phyloP scores from a whole-genome alignment of 1,140 invertebrate species.

The Microplitis demolitor region DNA sequence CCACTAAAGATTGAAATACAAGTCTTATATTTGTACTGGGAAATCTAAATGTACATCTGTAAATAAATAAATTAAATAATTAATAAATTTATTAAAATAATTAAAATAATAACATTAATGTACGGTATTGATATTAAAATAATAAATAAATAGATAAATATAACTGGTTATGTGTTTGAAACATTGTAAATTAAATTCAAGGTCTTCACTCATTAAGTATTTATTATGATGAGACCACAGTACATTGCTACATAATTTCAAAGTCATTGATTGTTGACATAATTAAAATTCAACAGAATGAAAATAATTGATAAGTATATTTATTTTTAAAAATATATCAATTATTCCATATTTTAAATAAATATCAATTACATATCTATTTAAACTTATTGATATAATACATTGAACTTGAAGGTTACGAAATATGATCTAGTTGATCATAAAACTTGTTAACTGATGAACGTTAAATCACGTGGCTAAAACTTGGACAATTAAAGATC shows the following conservation, averaged over 20 bases:
- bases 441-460: background rate
- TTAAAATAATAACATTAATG: background rate
- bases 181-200: background rate
- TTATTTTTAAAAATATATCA: background rate
- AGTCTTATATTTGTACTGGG: constrained; percentile 96
- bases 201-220: background rate
- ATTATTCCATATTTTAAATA: background rate
- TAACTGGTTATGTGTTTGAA: background rate
- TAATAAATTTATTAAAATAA: background rate
- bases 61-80: constrained; percentile 50
- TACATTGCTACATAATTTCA: background rate
- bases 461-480: background rate
- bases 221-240: background rate
- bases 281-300: background rate
- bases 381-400: background rate
- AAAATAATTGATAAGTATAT: background rate
- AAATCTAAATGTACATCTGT: constrained; percentile 91
- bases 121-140: background rate
- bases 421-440: background rate
- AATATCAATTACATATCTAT: background rate
- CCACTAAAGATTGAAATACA: constrained; percentile 90
- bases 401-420: background rate
- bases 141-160: background rate
- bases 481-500: background rate
- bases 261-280: constrained; percentile 5